Percentiles rank a stretch among this genome's conserved stretches.
Evolutionary conservation across 1,140 invertebrate species (phyloP).

Genomic region (Physella acuta): DNA sequence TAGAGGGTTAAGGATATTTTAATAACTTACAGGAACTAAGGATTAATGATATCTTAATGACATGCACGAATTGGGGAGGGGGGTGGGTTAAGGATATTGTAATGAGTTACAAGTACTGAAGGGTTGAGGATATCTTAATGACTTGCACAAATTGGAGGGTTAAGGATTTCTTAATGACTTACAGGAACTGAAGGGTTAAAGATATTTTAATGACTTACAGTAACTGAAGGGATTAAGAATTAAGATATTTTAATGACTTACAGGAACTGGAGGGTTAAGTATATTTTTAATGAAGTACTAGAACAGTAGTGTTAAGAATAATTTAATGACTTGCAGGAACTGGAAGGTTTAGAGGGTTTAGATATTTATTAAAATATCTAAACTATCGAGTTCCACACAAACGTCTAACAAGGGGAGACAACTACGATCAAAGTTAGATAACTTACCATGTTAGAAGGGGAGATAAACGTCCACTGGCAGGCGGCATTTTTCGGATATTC

Average conservation of each 20-base stretch:
- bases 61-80: background rate
- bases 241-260: background rate
- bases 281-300: background rate
- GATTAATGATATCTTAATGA: background rate
- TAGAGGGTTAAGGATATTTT: background rate
- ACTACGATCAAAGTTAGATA: background rate
- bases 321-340: too few species aligned
- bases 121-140: background rate
- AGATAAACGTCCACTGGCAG: background rate
- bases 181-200: background rate
- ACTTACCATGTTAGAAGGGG: background rate
- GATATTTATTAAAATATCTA: too few species aligned
- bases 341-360: too few species aligned
- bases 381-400: too few species aligned
- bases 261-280: background rate
- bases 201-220: background rate
- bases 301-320: background rate
- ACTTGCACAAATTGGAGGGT: background rate
- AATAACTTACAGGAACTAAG: background rate
- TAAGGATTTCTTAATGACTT: background rate
- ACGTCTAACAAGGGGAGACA: background rate
- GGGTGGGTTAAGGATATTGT: background rate
- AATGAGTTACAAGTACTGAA: background rate
- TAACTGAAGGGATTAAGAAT: background rate
- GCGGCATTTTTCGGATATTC: background rate